These are phyloP conservation scores for Drosophila anceps DNA, from an alignment of 2,888 invertebrate species.

Conservation along the genomic window DNA sequence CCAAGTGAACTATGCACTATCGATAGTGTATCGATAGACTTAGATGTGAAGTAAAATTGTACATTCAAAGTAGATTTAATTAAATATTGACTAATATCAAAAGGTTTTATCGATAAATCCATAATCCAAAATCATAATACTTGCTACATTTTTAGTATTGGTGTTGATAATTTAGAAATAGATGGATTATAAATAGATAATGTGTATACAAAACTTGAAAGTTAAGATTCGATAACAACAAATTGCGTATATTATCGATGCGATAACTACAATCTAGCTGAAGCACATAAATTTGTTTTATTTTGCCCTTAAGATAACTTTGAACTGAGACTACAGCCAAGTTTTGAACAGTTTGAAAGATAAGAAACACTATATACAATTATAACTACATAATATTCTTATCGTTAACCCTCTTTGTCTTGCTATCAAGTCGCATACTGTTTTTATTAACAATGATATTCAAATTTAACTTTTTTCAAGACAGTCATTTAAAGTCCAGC, in stretches of 20 bases:
- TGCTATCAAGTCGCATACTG: not conserved
- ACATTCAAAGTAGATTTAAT: not conserved
- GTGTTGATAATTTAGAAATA: too few species aligned
- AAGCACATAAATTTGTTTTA: too few species aligned
- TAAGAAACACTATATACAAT: not conserved
- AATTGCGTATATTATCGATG: too few species aligned
- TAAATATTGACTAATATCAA: too few species aligned
- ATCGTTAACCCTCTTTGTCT: not conserved
- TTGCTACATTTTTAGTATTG: too few species aligned
- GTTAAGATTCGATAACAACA: too few species aligned
- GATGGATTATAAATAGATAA: too few species aligned
- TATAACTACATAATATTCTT: not conserved
- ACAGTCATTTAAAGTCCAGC: not conserved
- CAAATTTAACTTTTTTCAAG: not conserved
- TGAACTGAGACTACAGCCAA: not conserved
- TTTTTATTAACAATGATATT: not conserved
- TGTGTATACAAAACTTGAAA: too few species aligned
- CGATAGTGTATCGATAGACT: not conserved
- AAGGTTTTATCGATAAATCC: too few species aligned
- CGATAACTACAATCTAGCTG: too few species aligned
- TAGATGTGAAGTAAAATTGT: not conserved
- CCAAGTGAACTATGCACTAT: not conserved
- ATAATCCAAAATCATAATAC: too few species aligned
- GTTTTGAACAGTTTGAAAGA: slow-evolving; percentile 4
- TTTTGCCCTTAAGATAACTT: too few species aligned